Percentiles rank a stretch among this genome's conserved stretches.
Conservation (phyloP, 2,888 invertebrate species). For the Acanthopleura granulata region DNA sequence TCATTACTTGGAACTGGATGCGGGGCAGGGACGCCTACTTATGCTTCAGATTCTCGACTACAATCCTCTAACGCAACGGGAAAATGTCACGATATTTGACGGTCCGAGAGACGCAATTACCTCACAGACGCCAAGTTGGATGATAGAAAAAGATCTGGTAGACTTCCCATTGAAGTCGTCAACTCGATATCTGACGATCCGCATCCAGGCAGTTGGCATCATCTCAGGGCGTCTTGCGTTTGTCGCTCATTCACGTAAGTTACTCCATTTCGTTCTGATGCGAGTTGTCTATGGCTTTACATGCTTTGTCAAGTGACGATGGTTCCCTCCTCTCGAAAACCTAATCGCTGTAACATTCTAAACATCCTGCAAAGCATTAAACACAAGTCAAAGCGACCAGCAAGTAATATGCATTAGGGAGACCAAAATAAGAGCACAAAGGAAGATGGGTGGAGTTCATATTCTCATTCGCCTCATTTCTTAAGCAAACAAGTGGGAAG, state of each 20-base stretch:
- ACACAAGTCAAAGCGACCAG: too few relatives aligned
- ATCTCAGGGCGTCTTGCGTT: constrained; percentile 63
- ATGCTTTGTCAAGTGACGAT: too few relatives aligned
- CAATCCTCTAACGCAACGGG: constrained; percentile 59
- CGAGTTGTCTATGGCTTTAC: too few relatives aligned
- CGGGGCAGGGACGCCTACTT: constrained; percentile 35
- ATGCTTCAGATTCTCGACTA: constrained; percentile 65
- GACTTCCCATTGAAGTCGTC: constrained; percentile 91
- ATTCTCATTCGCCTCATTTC: too few relatives aligned
- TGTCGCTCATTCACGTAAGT: constrained; percentile 61
- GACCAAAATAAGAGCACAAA: too few relatives aligned
- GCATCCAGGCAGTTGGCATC: constrained; percentile 54
- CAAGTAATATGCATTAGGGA: too few relatives aligned
- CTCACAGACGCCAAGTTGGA: constrained; percentile 38
- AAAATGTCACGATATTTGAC: constrained; percentile 61
- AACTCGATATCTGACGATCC: constrained; percentile 61
- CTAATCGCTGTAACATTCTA: too few relatives aligned
- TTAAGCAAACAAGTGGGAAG: too few relatives aligned
- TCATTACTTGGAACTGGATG: constrained; percentile 42
- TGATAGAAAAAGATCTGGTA: constrained; percentile 80
- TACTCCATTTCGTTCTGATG: neutral
- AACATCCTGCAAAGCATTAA: too few relatives aligned
- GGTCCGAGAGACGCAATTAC: constrained; percentile 27
- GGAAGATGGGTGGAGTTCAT: too few relatives aligned
- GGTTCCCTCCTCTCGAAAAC: too few relatives aligned